Percentiles rank a stretch among this genome's conserved stretches.
Conservation (phyloP, 2,113 vertebrate species). For the Colinus virginianus region DNA sequence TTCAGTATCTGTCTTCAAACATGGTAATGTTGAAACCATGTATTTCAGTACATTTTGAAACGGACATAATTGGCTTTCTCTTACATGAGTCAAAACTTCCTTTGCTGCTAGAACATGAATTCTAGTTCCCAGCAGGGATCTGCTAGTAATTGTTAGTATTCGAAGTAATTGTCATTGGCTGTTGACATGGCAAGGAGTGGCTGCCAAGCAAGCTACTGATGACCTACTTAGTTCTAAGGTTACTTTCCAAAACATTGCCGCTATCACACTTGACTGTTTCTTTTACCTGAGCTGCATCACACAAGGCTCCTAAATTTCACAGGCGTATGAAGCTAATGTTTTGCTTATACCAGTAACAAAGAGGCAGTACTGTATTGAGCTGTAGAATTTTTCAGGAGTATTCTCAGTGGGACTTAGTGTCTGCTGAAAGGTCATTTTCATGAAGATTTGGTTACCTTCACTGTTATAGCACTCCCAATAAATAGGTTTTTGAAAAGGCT, state of each 20-base stretch:
- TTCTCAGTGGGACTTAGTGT: not conserved
- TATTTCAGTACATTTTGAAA: not conserved
- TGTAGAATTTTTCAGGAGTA: not conserved
- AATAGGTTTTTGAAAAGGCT: not conserved
- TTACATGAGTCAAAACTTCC: not conserved
- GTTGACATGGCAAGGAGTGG: not conserved
- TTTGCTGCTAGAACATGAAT: not conserved
- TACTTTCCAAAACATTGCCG: not conserved
- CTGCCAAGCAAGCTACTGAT: not conserved
- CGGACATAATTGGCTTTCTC: not conserved
- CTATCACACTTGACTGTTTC: rapidly evolving
- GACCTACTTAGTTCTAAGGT: not conserved
- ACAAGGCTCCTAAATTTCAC: not conserved
- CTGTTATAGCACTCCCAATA: not conserved
- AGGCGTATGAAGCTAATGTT: not conserved
- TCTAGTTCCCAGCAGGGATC: not conserved
- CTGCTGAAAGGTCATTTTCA: not conserved
- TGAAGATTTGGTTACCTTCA: not conserved
- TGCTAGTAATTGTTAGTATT: not conserved
- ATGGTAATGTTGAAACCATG: not conserved
- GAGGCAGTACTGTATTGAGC: not conserved
- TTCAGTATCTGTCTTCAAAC: not conserved
- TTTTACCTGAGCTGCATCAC: not conserved
- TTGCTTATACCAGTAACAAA: not conserved
- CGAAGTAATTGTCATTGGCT: not conserved